Conservation (phyloP, 2,113 vertebrate genomes). For the Ictidomys tridecemlineatus region DNA sequence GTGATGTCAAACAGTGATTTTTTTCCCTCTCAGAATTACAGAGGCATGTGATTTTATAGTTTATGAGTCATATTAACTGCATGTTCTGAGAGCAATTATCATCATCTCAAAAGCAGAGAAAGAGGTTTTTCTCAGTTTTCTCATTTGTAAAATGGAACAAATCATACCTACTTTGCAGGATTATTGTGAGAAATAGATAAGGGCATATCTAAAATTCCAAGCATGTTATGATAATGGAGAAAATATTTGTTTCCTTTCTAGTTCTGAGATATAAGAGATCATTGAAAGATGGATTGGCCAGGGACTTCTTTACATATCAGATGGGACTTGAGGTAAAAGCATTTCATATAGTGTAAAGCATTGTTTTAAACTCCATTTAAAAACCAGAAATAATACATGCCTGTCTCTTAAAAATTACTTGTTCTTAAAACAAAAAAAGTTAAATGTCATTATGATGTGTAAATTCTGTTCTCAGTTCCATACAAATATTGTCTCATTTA, state of each 20-base stretch:
- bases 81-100: background rate
- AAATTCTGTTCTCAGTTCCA: background rate
- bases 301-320: background rate
- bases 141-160: background rate
- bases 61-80: background rate
- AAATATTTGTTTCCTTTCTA: background rate
- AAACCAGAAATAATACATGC: background rate
- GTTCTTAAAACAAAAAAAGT: conserved; percentile 3
- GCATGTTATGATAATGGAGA: background rate
- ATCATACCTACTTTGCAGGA: background rate
- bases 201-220: background rate
- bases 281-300: background rate
- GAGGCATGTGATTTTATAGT: background rate
- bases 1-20: background rate
- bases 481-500: background rate
- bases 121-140: background rate
- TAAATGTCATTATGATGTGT: background rate
- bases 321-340: background rate
- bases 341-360: background rate
- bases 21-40: background rate
- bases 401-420: background rate
- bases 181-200: background rate
- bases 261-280: background rate
- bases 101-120: background rate
- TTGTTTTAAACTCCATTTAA: background rate